These are phyloP conservation scores for Meteorus cinctellus DNA, from an alignment of 2,888 invertebrate genomes.

Conservation along the genomic window DNA sequence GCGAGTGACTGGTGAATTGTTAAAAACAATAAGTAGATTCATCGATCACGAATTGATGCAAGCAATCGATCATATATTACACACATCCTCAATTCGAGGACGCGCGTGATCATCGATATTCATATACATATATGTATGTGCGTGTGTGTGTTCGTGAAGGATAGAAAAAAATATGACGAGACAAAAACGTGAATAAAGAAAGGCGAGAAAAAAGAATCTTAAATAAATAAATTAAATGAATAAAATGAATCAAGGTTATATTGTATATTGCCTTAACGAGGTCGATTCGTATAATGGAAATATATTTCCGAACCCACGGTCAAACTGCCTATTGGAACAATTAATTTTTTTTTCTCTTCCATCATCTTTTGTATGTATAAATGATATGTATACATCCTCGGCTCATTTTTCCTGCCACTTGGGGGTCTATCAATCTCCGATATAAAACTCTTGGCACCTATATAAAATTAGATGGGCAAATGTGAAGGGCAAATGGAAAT, in stretches of 20 bases:
- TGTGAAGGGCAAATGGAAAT: constrained; percentile 15
- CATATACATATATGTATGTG: neutral
- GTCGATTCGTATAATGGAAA: constrained; percentile 37
- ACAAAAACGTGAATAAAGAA: neutral
- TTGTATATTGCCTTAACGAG: constrained; percentile 36
- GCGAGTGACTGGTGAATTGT: constrained; percentile 50
- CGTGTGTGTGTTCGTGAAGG: neutral
- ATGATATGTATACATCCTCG: constrained; percentile 11
- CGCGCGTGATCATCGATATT: neutral
- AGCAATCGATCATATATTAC: constrained; percentile 56
- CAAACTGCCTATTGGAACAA: neutral
- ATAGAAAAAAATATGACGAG: constrained; percentile 20
- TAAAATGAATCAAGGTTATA: constrained; percentile 11
- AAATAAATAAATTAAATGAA: constrained; percentile 27
- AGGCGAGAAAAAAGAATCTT: constrained; percentile 11
- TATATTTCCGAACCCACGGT: neutral
- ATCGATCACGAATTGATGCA: constrained; percentile 56
- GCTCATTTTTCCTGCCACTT: neutral
- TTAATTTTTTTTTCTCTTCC: neutral
- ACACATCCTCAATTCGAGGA: constrained; percentile 15
- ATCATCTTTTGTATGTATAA: neutral
- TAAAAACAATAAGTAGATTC: constrained; percentile 57
- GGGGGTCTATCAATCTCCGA: constrained; percentile 29
- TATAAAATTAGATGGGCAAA: constrained; percentile 11
- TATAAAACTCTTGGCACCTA: neutral